A percentile compares a stretch with the other conserved stretches of the same genome.
Evolutionary conservation across 2,888 invertebrate species (phyloP).

Genomic region (Stenichneumon culpator): DNA sequence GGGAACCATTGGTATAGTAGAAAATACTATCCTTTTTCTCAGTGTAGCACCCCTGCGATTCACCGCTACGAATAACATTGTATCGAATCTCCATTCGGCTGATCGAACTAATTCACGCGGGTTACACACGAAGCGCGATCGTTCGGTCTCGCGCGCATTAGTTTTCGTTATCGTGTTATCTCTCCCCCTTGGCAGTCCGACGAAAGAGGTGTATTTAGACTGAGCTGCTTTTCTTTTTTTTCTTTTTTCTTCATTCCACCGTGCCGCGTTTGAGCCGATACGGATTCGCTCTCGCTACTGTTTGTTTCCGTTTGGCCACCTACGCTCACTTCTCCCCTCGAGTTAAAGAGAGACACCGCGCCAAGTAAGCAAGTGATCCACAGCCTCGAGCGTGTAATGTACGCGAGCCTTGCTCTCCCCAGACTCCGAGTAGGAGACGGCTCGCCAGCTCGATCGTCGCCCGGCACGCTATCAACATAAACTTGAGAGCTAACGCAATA

Average conservation of each 20-base stretch:
- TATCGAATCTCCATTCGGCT: slow-evolving; percentile 27
- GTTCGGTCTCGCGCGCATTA: not conserved
- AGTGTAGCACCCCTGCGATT: too few species aligned
- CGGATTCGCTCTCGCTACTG: slow-evolving; percentile 35
- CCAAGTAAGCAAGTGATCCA: slow-evolving; percentile 24
- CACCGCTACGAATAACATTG: slow-evolving; percentile 22
- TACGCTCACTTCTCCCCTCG: slow-evolving; percentile 14
- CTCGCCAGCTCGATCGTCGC: not conserved
- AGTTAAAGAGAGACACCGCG: not conserved
- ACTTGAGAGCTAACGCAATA: slow-evolving; percentile 60
- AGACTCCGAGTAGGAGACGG: slow-evolving; percentile 4
- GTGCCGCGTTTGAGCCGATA: slow-evolving; percentile 15
- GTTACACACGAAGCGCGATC: not conserved
- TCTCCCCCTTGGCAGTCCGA: slow-evolving; percentile 4
- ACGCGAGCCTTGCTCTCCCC: slow-evolving; percentile 20
- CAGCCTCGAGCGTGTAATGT: slow-evolving; percentile 29
- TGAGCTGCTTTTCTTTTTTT: not conserved
- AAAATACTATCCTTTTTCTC: too few species aligned
- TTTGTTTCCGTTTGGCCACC: slow-evolving; percentile 30
- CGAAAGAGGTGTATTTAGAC: slow-evolving; percentile 30
- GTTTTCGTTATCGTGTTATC: slow-evolving; percentile 18
- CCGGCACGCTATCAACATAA: slow-evolving; percentile 49
- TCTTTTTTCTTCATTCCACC: slow-evolving; percentile 13
- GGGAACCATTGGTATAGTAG: too few species aligned
- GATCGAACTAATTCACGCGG: slow-evolving; percentile 25